Evolutionary conservation across 2,113 vertebrate genomes (phyloP).

Genomic region (Equus quagga): DNA sequence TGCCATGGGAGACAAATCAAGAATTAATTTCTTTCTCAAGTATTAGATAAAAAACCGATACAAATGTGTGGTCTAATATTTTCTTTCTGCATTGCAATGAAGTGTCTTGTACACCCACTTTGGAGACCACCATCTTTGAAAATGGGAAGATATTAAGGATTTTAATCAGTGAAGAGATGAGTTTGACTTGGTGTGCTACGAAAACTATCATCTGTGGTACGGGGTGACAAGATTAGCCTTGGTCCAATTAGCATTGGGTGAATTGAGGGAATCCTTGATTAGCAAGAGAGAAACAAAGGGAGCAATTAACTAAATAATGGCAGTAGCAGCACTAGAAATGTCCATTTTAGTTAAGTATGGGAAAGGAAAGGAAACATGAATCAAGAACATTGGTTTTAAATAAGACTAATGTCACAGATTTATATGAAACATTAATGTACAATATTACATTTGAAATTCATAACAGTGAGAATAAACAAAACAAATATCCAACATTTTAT

Average conservation of each 20-base stretch:
- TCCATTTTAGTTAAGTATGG: background rate
- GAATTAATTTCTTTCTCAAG: background rate
- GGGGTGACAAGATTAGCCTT: background rate
- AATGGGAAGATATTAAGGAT: background rate
- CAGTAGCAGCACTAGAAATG: background rate
- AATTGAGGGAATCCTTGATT: background rate
- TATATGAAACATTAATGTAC: background rate
- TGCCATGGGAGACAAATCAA: background rate
- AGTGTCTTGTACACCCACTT: background rate
- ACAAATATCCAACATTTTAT: background rate
- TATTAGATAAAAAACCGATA: background rate
- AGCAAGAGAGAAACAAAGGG: background rate
- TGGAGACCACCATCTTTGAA: background rate
- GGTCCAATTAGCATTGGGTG: background rate
- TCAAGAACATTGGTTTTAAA: background rate
- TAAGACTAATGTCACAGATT: background rate
- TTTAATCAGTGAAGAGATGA: background rate
- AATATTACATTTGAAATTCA: background rate
- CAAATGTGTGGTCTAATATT: background rate
- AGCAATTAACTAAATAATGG: background rate
- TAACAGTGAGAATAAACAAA: background rate
- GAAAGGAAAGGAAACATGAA: constrained; percentile 7
- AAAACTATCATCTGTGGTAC: background rate
- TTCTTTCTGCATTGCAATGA: background rate
- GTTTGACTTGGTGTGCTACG: background rate